phyloP scores from a whole-genome alignment of 2,113 vertebrate species.

The Gobio gobio region DNA sequence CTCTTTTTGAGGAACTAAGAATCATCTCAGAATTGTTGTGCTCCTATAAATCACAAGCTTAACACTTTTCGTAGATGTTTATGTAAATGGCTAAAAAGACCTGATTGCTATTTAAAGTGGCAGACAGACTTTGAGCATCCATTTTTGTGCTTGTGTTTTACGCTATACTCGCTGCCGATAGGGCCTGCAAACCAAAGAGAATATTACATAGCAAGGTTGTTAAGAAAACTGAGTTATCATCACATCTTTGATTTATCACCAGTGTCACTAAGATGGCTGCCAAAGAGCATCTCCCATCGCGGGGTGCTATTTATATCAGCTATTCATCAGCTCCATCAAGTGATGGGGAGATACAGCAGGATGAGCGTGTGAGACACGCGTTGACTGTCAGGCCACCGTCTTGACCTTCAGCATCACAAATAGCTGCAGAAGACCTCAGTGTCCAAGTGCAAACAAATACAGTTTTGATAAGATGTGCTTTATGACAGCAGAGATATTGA shows the following conservation, averaged over 20 bases:
- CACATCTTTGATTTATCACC: conserved; percentile 73
- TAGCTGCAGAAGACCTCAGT: not conserved
- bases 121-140: not conserved
- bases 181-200: conserved; percentile 2
- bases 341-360: conserved; percentile 60
- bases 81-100: conserved; percentile 3
- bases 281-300: conserved; percentile 57
- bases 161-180: not conserved
- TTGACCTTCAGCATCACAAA: not conserved
- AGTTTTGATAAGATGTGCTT: not conserved
- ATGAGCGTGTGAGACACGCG: not conserved
- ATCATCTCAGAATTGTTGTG: not conserved
- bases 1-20: not conserved
- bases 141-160: not conserved
- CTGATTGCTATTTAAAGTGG: not conserved
- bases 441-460: not conserved
- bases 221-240: conserved; percentile 41
- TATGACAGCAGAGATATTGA: conserved; percentile 32
- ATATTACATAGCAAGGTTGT: conserved; percentile 24
- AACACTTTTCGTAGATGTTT: not conserved
- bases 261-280: conserved; percentile 68
- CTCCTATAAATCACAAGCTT: not conserved
- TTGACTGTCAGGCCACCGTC: not conserved
- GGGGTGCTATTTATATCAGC: conserved; percentile 71
- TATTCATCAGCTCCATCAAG: conserved; percentile 61